Evolutionary conservation across 2,797 vertebrate species (phyloP), one percentile per base, ranked within the genome.

Genomic region (Luscinia luscinia): DNA sequence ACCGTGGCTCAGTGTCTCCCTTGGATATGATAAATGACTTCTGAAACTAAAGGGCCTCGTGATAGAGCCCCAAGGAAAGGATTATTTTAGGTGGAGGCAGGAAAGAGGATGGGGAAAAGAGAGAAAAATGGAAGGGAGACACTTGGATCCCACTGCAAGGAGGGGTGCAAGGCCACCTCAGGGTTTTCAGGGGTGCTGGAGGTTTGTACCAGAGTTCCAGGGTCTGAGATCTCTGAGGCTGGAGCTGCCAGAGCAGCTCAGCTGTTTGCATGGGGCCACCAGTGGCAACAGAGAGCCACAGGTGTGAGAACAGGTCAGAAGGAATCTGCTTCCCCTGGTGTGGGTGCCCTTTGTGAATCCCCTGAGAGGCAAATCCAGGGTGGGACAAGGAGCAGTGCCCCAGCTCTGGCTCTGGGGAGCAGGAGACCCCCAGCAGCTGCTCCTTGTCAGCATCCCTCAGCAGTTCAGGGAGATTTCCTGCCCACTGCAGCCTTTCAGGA

Each of bases 361-460:
- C 68, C 28, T 6, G 30, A n/a, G 57, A 55, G 83, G 64, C 24
- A 69, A 15, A 54, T 30, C 8, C 8, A 2, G 21, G 21, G 16
- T 48, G 54, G 41, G 54, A 85, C 69, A 49, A 73, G 64, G 81
- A 5, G 24, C 5, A 7, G 32, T 11, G 28, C 59, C 79, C 84
- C n/a, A 5, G 6, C 67, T 83, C 67, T 8, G 4, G 68, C 20
- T 15, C 73, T 87, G 66, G 83, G 57, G 43, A 46, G 52, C 0
- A 9, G 28, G n/a, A 20, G 46, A 48, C 62, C 32, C 32, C 57
- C 89, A 79, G 43, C 1, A 79, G 66, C 91, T 41, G 0, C 45
- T 94, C 91, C 93, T 85, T 93, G 91, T 94, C 87, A 87, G 87
- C 93, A 34, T 89, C 93, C 89, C 72, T 79, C 77, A 62, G 86